Conservation (phyloP, 2,888 invertebrate species). For the Pterostichus madidus region DNA sequence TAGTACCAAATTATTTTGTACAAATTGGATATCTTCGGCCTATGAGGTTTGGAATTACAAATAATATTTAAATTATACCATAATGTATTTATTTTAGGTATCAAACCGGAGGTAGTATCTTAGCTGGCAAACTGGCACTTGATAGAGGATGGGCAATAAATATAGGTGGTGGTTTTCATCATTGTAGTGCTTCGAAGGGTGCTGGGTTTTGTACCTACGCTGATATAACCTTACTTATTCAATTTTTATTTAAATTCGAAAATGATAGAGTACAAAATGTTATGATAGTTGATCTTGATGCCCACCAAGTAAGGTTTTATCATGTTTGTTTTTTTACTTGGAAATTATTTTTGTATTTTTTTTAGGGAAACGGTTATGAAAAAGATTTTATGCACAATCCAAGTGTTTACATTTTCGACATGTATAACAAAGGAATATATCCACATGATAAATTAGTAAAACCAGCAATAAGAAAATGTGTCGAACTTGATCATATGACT, state of each 20-base stretch:
- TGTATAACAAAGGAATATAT: conserved; percentile 90
- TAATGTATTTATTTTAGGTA: conserved; percentile 75
- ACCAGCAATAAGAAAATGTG: conserved; percentile 84
- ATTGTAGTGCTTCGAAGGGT: conserved; percentile 87
- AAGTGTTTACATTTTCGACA: conserved; percentile 92
- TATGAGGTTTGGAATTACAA: conserved; percentile 81
- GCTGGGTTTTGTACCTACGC: conserved; percentile 96
- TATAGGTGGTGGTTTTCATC: conserved; percentile 95
- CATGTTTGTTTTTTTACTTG: too few relatives aligned
- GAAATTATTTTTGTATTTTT: conserved; percentile 58
- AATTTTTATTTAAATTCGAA: conserved; percentile 82
- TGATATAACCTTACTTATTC: conserved; percentile 89
- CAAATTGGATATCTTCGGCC: conserved; percentile 88
- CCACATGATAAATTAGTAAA: conserved; percentile 88
- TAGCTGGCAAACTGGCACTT: conserved; percentile 90
- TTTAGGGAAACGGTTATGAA: conserved; percentile 92
- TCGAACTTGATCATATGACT: conserved; percentile 83
- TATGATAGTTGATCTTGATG: conserved; percentile 95
- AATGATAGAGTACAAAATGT: conserved; percentile 81
- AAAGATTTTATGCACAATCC: conserved; percentile 86
- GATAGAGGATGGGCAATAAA: conserved; percentile 94
- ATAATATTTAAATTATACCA: conserved; percentile 1
- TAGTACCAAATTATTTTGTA: conserved; percentile 88
- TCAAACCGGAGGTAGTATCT: conserved; percentile 90
- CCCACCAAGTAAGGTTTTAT: conserved; percentile 85